These are phyloP conservation scores for Oxyscelio sp. DNA, from an alignment of 2,888 invertebrate species.

Conservation along the genomic window DNA sequence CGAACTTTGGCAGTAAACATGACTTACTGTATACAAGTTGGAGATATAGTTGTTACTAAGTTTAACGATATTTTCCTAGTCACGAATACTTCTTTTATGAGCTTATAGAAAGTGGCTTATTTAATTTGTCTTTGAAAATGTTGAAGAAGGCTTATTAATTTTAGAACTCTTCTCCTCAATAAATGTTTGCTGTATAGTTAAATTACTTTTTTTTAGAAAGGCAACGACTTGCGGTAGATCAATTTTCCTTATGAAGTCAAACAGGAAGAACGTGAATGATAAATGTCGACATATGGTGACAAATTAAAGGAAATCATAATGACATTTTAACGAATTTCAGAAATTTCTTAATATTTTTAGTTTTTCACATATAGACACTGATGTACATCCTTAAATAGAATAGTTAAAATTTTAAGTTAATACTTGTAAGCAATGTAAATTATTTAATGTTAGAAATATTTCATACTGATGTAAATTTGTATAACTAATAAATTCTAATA, in stretches of 20 bases:
- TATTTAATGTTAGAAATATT: too few species aligned
- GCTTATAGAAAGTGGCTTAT: background rate
- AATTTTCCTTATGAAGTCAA: slow-evolving; percentile 32
- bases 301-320: slow-evolving; percentile 43
- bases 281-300: slow-evolving; percentile 45
- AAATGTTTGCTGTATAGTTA: too few species aligned
- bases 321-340: slow-evolving; percentile 51
- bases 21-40: slow-evolving; percentile 29
- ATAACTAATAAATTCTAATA: too few species aligned
- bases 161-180: too few species aligned
- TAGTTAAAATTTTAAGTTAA: too few species aligned
- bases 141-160: background rate
- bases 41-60: slow-evolving; percentile 29
- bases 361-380: too few species aligned
- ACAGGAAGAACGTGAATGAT: slow-evolving; percentile 42
- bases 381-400: too few species aligned
- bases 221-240: slow-evolving; percentile 20
- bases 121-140: background rate
- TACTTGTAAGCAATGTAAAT: too few species aligned
- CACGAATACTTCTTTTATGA: slow-evolving; percentile 13
- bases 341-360: too few species aligned
- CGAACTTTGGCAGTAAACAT: slow-evolving; percentile 38
- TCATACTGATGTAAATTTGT: too few species aligned
- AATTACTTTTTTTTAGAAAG: slow-evolving; percentile 21
- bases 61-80: slow-evolving; percentile 31